Evolutionary conservation across 2,113 vertebrate genomes (phyloP), one percentile per base, ranked within the genome.

Genomic region (Sander lucioperca): DNA sequence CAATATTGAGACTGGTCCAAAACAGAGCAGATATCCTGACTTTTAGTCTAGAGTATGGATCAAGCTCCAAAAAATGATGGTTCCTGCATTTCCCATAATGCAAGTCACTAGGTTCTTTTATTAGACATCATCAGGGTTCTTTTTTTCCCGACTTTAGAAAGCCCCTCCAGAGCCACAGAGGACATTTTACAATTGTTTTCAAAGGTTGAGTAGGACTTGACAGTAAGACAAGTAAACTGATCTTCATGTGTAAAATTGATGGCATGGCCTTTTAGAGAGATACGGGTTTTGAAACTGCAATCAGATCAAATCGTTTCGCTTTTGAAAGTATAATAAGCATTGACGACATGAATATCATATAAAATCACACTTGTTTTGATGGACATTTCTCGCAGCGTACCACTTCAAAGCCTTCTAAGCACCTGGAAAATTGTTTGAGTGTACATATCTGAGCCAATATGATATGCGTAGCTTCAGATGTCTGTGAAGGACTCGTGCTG

Each of bases 341-440:
- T 63, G 39, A 6, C 18, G 1, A 43, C 16, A 8, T 18, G 51
- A 59, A 27, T 16, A 69, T 56, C 47, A 23, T 3, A 47, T 12
- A 43, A 15, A 67, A 62, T 39, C 50, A 27, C 19, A 48, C 16
- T 68, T 33, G 8, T 72, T 45, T 23, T 47, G 57, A 73, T 15
- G 47, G 66, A 64, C 36, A 53, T 80, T 54, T 77, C 63, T 74
- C 45, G 13, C 51, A n/a, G 15, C 0, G 3, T n/a, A 14, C 9
- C 19, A 51, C 66, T 67, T 79, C 14, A 75, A 77, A 79, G 85
- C 21, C n/a, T 56, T 36, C 0, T 21, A 27, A 73, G 65, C 57
- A 78, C 83, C 85, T 85, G 89, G 45, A 61, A 77, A 82, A 80
- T 51, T 53, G 69, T 89, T 80, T 78, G 0, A 69, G 64, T 30